Evolutionary conservation across 2,888 invertebrate genomes (phyloP), one percentile per base, ranked within the genome.

Genomic region (Tetropium fuscum): DNA sequence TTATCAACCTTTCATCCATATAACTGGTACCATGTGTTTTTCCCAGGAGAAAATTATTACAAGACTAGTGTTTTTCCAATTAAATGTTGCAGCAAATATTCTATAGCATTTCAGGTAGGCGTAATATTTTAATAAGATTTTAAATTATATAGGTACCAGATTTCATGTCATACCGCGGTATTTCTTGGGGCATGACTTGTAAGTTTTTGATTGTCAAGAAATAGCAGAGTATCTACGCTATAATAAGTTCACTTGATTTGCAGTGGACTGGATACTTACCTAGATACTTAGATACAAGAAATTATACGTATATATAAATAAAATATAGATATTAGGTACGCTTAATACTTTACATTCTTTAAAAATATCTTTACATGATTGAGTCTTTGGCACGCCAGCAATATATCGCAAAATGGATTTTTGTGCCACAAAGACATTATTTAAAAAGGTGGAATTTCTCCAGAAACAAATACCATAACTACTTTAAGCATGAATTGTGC

Each of bases 1-100:
- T 75, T 83, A 48, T 83, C 84, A 8, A 82, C 82, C 19, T 87
- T 87, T 70, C 83, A 86, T 71, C 83, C 84, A 2, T 84, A 84
- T 63, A 83, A 79, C 68, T 78, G 82, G 66, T 76, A 81, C 51
- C 80, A 82, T 53, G 72, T 82, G 38, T 76, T 83, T 58, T 80
- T 79, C 62, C 79, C 81, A 1, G 78, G 77, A 18, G 74, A 77
- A 30, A 83, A 78, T 72, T 84, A 85, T 73, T 84, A 84, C 72
- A 83, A 83, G 53, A 77, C 78, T 55, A 84, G 84, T 38, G 58
- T 85, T 18, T 85, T 82, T 76, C 85, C 84, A 3, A 73, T 80
- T 43, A 80, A 81, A 41, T 87, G 86, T 74, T 87, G 86, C 65
- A 86, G 87, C 47, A 74, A 81, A 8, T 68, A 77, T 60, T 81